These are phyloP conservation scores for Mellilla xanthometata DNA, from an alignment of 2,888 invertebrate species.

Conservation along the genomic window DNA sequence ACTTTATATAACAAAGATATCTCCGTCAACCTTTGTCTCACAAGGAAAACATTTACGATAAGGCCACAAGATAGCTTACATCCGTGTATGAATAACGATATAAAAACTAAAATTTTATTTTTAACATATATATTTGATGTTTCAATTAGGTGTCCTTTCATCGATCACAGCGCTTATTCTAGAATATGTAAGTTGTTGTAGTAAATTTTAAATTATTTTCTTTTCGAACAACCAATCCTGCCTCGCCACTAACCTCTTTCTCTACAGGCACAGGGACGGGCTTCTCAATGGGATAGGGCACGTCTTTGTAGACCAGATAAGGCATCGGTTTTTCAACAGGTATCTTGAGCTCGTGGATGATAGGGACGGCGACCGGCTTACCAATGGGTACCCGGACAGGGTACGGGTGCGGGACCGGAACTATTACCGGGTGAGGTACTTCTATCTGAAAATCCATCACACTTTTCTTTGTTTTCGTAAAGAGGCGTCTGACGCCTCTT, in stretches of 20 bases:
- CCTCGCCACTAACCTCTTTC: conserved; percentile 82
- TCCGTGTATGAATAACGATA: too few species aligned
- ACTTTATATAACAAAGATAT: conserved; percentile 4
- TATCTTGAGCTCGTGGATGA: conserved; percentile 83
- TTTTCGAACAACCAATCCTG: conserved; percentile 1
- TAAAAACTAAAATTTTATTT: too few species aligned
- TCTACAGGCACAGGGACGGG: conserved; percentile 88
- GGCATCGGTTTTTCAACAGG: conserved; percentile 85
- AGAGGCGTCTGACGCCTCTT: background rate
- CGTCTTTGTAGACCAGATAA: conserved; percentile 86
- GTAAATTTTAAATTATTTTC: too few species aligned
- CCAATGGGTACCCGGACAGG: conserved; percentile 89
- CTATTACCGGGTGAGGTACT: conserved; percentile 88
- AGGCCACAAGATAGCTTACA: too few species aligned
- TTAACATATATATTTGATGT: too few species aligned
- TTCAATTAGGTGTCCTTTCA: too few species aligned
- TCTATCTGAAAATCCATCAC: conserved; percentile 82
- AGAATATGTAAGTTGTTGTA: too few species aligned
- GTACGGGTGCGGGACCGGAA: conserved; percentile 89
- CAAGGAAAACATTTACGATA: background rate
- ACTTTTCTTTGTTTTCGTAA: conserved; percentile 22
- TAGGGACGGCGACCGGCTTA: conserved; percentile 86
- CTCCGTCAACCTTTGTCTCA: background rate
- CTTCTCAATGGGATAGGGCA: conserved; percentile 89
- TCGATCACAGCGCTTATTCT: too few species aligned